Conservation (phyloP, 2,113 vertebrate species). For the human (Homo sapiens) region GRCh38 chr9:62704001-62704500, state of each 20-base stretch:
- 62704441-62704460: background rate
- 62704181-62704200: background rate
- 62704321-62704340: background rate
- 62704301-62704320: background rate
- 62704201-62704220: background rate
- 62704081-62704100: background rate
- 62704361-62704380: background rate
- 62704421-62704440: background rate
- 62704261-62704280: background rate
- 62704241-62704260: background rate
- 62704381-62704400: background rate
- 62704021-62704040: background rate
- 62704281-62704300: background rate
- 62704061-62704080: background rate
- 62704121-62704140: background rate
- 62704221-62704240: background rate
- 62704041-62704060: background rate
- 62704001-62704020: background rate
- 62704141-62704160: background rate
- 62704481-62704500: background rate
- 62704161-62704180: background rate
- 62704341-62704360: background rate
- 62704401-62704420: too few species aligned
- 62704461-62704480: background rate
- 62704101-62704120: background rate